phyloP scores from a whole-genome alignment of 1,140 invertebrate genomes.

The Maconellicoccus hirsutus region DNA sequence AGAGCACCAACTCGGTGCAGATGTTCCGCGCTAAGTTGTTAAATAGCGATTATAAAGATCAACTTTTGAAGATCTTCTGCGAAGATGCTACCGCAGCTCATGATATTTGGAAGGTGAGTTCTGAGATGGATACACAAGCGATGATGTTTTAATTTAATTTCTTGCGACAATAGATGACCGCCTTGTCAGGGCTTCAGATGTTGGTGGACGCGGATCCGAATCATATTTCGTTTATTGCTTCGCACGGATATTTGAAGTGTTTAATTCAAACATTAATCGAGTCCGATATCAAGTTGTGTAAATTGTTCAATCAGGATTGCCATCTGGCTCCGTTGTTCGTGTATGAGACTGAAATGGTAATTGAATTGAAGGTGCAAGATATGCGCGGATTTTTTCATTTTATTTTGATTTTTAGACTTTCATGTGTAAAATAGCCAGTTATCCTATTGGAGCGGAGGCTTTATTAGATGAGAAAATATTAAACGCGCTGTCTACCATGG shows the following conservation, averaged over 20 bases:
- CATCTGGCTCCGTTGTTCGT: constrained; percentile 64
- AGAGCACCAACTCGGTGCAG: neutral
- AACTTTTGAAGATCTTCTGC: constrained; percentile 1
- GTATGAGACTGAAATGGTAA: constrained; percentile 72
- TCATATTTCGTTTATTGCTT: constrained; percentile 60
- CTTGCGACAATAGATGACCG: constrained; percentile 48
- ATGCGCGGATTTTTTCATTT: neutral
- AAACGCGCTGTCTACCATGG: constrained; percentile 58
- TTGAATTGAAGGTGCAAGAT: neutral
- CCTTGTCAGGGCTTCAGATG: constrained; percentile 66
- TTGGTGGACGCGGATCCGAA: constrained; percentile 62
- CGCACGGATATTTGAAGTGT: constrained; percentile 70
- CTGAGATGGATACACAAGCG: neutral
- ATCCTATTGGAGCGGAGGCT: constrained; percentile 57
- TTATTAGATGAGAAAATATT: constrained; percentile 62
- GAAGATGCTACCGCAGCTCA: constrained; percentile 1
- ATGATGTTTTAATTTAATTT: neutral
- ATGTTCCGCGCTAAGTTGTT: neutral
- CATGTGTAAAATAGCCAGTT: constrained; percentile 58
- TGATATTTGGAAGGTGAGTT: constrained; percentile 10
- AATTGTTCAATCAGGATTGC: constrained; percentile 53
- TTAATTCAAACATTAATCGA: constrained; percentile 66
- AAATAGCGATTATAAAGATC: neutral
- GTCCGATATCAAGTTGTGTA: constrained; percentile 56
- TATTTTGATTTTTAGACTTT: constrained; percentile 41